Evolutionary conservation across 2,888 invertebrate species (phyloP).

Genomic region (Drosophila leonis): DNA sequence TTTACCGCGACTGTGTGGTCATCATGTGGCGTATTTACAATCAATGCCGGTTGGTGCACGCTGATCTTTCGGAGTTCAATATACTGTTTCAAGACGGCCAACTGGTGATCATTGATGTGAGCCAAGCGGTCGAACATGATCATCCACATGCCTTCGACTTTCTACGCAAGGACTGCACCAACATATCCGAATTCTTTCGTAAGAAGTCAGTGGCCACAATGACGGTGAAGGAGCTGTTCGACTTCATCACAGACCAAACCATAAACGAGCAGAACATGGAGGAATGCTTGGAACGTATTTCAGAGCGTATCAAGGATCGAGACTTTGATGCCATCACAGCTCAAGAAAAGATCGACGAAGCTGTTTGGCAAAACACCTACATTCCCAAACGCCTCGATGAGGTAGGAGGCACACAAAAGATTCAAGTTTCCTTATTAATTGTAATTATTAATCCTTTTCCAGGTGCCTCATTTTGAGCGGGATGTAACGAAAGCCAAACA

Average conservation of each 20-base stretch:
- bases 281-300: slow-evolving; percentile 90
- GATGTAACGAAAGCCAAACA: slow-evolving; percentile 93
- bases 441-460: slow-evolving; percentile 47
- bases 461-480: slow-evolving; percentile 93
- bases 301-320: slow-evolving; percentile 89
- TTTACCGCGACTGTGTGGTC: slow-evolving; percentile 93
- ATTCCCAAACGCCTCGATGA: slow-evolving; percentile 97
- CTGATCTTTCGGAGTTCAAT: slow-evolving; percentile 99
- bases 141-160: slow-evolving; percentile 98
- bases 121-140: slow-evolving; percentile 99
- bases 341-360: slow-evolving; percentile 93
- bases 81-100: slow-evolving; percentile 93
- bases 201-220: slow-evolving; percentile 96
- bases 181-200: slow-evolving; percentile 95
- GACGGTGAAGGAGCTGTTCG: slow-evolving; percentile 95
- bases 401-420: slow-evolving; percentile 86
- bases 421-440: background rate
- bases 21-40: slow-evolving; percentile 98
- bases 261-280: slow-evolving; percentile 93
- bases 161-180: slow-evolving; percentile 96
- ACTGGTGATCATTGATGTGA: slow-evolving; percentile 98
- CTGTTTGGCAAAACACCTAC: slow-evolving; percentile 96
- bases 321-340: slow-evolving; percentile 89
- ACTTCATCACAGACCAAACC: slow-evolving; percentile 97
- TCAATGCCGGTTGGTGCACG: slow-evolving; percentile 97